Evolutionary conservation across 2,113 vertebrate species (phyloP).

Genomic region (Narcine bancroftii): DNA sequence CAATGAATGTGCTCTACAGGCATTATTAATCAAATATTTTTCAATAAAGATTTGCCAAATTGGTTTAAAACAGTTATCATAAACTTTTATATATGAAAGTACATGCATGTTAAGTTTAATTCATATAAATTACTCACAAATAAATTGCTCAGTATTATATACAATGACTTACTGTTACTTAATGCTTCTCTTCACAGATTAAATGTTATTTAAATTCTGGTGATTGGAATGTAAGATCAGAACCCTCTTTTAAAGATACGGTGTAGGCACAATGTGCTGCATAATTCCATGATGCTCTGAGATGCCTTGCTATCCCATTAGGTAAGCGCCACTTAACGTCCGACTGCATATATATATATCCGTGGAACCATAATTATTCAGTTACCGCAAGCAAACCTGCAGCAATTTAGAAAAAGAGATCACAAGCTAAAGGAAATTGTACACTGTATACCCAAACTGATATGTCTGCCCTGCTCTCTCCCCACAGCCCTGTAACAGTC

Average conservation of each 20-base stretch:
- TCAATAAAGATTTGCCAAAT: neutral
- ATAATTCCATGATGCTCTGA: neutral
- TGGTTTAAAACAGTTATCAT: neutral
- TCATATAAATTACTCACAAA: neutral
- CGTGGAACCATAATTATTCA: no score
- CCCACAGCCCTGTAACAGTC: no score
- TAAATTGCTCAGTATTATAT: no score
- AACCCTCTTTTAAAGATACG: neutral
- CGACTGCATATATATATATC: no score
- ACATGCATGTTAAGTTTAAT: neutral
- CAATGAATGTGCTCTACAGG: neutral
- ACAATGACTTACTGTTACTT: neutral
- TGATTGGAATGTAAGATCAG: neutral
- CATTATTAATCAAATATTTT: slow-evolving; percentile 30
- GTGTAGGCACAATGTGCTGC: neutral
- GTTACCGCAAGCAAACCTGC: no score
- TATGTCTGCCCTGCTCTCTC: no score
- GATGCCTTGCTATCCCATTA: neutral
- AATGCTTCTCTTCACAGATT: neutral
- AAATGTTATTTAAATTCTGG: neutral
- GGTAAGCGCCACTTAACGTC: no score
- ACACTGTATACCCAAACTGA: no score
- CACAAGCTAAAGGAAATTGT: no score
- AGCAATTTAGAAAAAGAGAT: no score
- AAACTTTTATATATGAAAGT: neutral